Percentiles rank a stretch among this genome's conserved stretches.
Evolutionary conservation across 2,888 invertebrate genomes (phyloP).

Genomic region (Trissoscelio sp.): DNA sequence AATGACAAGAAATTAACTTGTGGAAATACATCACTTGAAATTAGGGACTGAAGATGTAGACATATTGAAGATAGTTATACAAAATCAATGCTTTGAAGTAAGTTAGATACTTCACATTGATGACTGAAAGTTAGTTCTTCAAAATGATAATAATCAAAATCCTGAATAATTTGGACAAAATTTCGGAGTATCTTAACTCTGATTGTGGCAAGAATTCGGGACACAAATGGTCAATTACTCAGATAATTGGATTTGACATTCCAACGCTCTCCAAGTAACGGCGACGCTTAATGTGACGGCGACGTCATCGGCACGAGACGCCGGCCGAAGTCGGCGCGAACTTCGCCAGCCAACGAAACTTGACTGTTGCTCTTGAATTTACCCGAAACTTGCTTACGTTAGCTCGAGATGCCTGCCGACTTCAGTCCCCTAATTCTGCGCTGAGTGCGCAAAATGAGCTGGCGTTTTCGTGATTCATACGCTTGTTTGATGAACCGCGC

Average conservation of each 20-base stretch:
- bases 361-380: conserved; percentile 67
- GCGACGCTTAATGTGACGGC: conserved; percentile 61
- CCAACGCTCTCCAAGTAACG: conserved; percentile 63
- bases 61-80: no score
- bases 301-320: conserved; percentile 67
- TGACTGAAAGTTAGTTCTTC: no score
- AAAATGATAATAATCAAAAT: no score
- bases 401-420: conserved; percentile 43
- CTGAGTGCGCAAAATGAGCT: conserved; percentile 40
- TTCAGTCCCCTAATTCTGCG: conserved; percentile 40
- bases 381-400: conserved; percentile 57
- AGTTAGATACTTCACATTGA: no score
- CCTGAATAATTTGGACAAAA: conserved; percentile 33
- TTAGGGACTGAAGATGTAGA: no score
- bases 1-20: no score
- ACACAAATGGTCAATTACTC: conserved; percentile 66
- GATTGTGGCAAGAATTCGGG: conserved; percentile 48
- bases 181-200: conserved; percentile 32
- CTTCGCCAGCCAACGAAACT: conserved; percentile 56
- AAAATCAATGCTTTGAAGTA: no score
- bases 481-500: conserved; percentile 26
- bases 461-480: conserved; percentile 42
- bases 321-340: conserved; percentile 62
- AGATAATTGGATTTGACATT: conserved; percentile 69
- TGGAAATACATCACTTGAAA: no score